phyloP scores from a whole-genome alignment of 92 coral and sea anemone genomes.

The Porites rus region DNA sequence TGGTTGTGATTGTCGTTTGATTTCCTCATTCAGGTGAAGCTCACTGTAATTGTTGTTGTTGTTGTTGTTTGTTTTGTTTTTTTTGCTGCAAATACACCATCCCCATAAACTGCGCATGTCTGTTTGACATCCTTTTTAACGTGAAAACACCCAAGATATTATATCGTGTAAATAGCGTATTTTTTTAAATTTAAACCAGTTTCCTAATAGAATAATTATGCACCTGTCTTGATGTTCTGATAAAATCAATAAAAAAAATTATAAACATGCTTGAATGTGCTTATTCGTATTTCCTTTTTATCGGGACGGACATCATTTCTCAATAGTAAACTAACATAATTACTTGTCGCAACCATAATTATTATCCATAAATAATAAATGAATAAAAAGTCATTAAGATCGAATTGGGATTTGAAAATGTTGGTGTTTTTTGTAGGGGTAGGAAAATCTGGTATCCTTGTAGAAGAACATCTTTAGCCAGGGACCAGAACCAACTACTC shows the following conservation, averaged over 20 bases:
- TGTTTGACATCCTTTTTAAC: not conserved
- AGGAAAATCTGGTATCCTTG: too few species aligned
- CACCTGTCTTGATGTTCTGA: not conserved
- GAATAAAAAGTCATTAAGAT: too few species aligned
- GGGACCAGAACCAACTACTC: too few species aligned
- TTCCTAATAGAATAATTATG: conserved; percentile 14
- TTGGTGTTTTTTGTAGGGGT: too few species aligned
- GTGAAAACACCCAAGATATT: not conserved
- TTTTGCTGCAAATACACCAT: too few species aligned
- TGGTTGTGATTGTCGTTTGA: too few species aligned
- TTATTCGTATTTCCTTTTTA: not conserved
- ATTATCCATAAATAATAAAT: too few species aligned
- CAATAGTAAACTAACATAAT: not conserved
- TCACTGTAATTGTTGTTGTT: too few species aligned
- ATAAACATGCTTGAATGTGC: not conserved
- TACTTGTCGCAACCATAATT: not conserved
- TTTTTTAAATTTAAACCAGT: not conserved
- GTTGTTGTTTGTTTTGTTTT: too few species aligned
- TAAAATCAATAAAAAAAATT: not conserved
- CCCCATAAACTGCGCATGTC: not conserved
- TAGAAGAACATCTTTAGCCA: too few species aligned
- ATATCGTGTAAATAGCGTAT: not conserved
- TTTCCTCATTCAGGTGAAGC: too few species aligned
- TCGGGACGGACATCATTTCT: not conserved
- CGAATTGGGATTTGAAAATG: too few species aligned